These are phyloP conservation scores for Diaphora mendica DNA, from an alignment of 2,888 invertebrate species.

Conservation along the genomic window DNA sequence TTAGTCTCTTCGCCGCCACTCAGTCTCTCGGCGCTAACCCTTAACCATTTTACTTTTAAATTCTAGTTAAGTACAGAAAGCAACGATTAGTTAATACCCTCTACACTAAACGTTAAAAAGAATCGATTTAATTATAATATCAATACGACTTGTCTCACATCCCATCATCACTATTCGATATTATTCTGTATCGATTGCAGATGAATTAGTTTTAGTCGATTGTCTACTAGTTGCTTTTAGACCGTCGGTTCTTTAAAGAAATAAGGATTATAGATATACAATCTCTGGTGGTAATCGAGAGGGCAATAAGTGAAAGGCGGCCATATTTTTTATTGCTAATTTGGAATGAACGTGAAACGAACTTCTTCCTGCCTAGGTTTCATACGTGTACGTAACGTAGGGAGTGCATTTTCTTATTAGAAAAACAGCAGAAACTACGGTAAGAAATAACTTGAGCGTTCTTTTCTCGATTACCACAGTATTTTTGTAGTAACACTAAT, in stretches of 20 bases:
- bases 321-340: too few relatives aligned
- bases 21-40: too few relatives aligned
- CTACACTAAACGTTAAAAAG: slow-evolving; percentile 1
- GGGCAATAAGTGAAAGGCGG: too few relatives aligned
- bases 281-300: too few relatives aligned
- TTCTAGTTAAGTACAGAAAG: neutral
- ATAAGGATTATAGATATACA: neutral
- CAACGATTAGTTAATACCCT: neutral
- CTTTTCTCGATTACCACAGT: too few relatives aligned
- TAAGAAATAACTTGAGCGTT: too few relatives aligned
- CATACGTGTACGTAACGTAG: too few relatives aligned
- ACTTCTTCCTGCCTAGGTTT: too few relatives aligned
- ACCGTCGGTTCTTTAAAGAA: neutral
- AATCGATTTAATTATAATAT: neutral
- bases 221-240: neutral
- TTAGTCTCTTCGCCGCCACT: too few relatives aligned
- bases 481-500: neutral
- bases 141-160: neutral
- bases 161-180: neutral
- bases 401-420: too few relatives aligned
- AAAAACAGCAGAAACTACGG: too few relatives aligned
- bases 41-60: neutral
- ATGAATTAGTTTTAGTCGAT: neutral
- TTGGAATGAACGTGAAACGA: too few relatives aligned
- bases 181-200: neutral